Evolutionary conservation across 92 coral and sea anemone genomes (phyloP), one percentile per base, ranked within the genome.

Genomic region (Epizoanthus rinbou): DNA sequence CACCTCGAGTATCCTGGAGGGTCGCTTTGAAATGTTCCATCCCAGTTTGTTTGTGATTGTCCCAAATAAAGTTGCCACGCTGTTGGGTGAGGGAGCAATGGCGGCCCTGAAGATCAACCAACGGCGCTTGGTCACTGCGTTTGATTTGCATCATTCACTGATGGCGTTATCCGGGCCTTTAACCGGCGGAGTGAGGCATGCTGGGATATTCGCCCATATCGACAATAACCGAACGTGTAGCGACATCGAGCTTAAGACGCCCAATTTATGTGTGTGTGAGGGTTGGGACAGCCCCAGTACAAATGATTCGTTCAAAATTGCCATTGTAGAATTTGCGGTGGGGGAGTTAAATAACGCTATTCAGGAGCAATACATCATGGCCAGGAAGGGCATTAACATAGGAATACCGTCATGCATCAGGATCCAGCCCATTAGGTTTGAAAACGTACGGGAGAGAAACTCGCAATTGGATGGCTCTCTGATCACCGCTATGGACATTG

Each of bases 11-110:
- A 84, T 80, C 45, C 78, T 90, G 35, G 98, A 94, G 62, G 98
- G 98, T 5, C 91, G 97, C 53, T 88, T 94, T 71, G 98, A 94
- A 69, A 94, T 94, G 91, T 92, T 86, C 65, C 98, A 94, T 56
- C 98, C 98, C 1, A 87, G 92, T 84, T 69, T 94, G 74, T 92
- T 94, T 73, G 54, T 88, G 0, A 87, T 94, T 60, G 92, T 94
- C 0, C 98, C 98, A 0, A 47, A 90, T 53, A 85, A 83, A 3
- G 97, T 90, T 3, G 91, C 90, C 0, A 57, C 45, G 28, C 59
- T 82, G 5, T 23, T 94, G 37, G 98, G 98, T n/a, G 81, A 57
- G 31, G 58, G 86, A 14, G 94, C 97, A 2, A 81, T 92, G 68
- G 37, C 85, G 24, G 92, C 92, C 14, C 59, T 94, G 47, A 58